These are phyloP conservation scores for Drosophila kohkoa DNA, from an alignment of 1,140 invertebrate genomes.

Conservation along the genomic window DNA sequence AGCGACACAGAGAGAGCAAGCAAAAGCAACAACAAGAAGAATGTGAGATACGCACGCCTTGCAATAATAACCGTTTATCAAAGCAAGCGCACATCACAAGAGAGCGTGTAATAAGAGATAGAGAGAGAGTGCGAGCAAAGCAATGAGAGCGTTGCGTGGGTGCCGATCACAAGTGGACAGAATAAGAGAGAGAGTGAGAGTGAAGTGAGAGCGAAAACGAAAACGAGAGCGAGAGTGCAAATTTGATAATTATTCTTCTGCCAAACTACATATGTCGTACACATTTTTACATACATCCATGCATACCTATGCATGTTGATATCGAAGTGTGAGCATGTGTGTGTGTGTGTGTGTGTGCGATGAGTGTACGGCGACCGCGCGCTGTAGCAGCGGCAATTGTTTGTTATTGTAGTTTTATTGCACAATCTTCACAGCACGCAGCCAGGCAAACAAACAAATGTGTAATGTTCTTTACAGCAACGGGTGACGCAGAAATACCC, in stretches of 20 bases:
- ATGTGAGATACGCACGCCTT: slow-evolving; percentile 33
- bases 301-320: slow-evolving; percentile 27
- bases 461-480: background rate
- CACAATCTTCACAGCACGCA: slow-evolving; percentile 61
- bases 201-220: slow-evolving; percentile 16
- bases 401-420: slow-evolving; percentile 77
- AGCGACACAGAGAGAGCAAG: slow-evolving; percentile 30
- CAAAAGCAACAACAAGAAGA: background rate
- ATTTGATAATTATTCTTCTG: slow-evolving; percentile 55
- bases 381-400: slow-evolving; percentile 60
- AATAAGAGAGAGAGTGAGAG: slow-evolving; percentile 8
- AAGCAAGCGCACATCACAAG: background rate
- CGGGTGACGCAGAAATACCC: slow-evolving; percentile 21
- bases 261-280: slow-evolving; percentile 2
- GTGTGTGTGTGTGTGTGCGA: slow-evolving; percentile 16
- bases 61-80: slow-evolving; percentile 40
- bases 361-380: slow-evolving; percentile 39
- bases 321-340: slow-evolving; percentile 32
- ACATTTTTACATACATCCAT: background rate
- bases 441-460: slow-evolving; percentile 41
- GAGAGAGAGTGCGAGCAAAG: slow-evolving; percentile 17
- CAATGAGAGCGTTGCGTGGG: slow-evolving; percentile 38
- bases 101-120: slow-evolving; percentile 9
- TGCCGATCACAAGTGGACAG: slow-evolving; percentile 15
- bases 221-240: slow-evolving; percentile 43